Conservation (phyloP, 2,888 invertebrate species). For the Chorisops tibialis region DNA sequence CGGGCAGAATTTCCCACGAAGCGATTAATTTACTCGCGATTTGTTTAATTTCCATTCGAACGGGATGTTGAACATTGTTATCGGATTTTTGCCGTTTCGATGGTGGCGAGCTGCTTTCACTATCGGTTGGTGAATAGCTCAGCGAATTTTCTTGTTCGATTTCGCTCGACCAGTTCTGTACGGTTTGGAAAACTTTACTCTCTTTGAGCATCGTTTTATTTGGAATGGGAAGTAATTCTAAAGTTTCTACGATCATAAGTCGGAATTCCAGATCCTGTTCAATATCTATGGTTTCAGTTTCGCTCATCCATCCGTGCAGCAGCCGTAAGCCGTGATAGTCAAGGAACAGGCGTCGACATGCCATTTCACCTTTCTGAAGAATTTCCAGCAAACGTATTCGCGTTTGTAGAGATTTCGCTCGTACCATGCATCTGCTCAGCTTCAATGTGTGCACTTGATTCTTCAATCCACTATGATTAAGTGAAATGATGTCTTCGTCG, state of each 20-base stretch:
- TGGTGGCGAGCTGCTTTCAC: constrained; percentile 5
- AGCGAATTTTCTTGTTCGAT: constrained; percentile 29
- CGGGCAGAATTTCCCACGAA: constrained; percentile 47
- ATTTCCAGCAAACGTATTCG: constrained; percentile 73
- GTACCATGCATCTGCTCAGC: constrained; percentile 86
- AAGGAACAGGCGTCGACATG: constrained; percentile 81
- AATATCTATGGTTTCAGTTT: constrained; percentile 43
- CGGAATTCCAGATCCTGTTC: constrained; percentile 53
- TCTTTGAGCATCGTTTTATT: constrained; percentile 92
- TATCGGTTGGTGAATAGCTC: constrained; percentile 36
- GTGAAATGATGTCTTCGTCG: constrained; percentile 82
- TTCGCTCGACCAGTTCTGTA: constrained; percentile 75
- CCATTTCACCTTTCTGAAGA: constrained; percentile 74
- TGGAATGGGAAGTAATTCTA: constrained; percentile 83
- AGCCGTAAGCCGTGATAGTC: constrained; percentile 90
- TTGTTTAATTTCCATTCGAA: constrained; percentile 13
- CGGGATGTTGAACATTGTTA: constrained; percentile 28
- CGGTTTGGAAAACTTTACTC: constrained; percentile 80
- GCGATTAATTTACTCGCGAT: constrained; percentile 37
- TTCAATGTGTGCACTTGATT: constrained; percentile 87
- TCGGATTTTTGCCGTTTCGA: constrained; percentile 42
- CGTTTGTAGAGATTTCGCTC: constrained; percentile 78
- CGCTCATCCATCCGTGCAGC: constrained; percentile 90
- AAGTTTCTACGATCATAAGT: constrained; percentile 70
- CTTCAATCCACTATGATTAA: constrained; percentile 75